Percentiles rank a stretch among this genome's conserved stretches.
phyloP scores from a whole-genome alignment of 2,888 invertebrate genomes.

The Philaethria dido region DNA sequence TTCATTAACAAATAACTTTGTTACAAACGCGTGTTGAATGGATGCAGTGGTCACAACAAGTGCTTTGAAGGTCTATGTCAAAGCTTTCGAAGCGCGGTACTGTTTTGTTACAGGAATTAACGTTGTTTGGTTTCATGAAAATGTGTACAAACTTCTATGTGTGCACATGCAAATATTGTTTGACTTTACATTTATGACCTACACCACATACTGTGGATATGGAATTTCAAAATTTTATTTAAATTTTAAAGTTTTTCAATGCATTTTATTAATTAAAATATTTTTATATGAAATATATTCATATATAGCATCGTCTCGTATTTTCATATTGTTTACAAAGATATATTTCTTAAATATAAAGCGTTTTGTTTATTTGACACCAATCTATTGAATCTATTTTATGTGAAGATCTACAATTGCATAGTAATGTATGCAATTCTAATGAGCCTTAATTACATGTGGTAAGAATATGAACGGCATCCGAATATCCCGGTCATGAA shows the following conservation, averaged over 20 bases:
- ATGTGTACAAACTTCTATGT: not conserved
- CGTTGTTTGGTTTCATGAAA: not conserved
- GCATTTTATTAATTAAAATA: too few relatives aligned
- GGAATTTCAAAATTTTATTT: not conserved
- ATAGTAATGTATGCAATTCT: not conserved
- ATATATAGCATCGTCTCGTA: too few relatives aligned
- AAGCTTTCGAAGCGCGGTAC: not conserved
- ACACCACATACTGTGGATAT: too few relatives aligned
- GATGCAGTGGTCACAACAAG: slow-evolving; percentile 7
- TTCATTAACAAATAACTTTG: slow-evolving; percentile 5
- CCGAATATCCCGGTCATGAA: slow-evolving; percentile 4
- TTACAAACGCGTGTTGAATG: not conserved
- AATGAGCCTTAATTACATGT: slow-evolving; percentile 1
- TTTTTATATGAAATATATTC: too few relatives aligned
- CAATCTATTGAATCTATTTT: not conserved
- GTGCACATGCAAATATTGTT: not conserved
- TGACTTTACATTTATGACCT: not conserved
- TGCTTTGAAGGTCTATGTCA: not conserved
- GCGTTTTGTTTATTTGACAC: not conserved
- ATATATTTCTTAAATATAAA: not conserved
- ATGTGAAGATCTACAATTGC: not conserved
- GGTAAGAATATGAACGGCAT: not conserved
- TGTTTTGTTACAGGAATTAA: not conserved
- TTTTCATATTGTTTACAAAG: too few relatives aligned
- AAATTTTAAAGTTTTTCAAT: too few relatives aligned